Conservation (phyloP, 2,797 vertebrate species). For the Chelon labrosus region DNA sequence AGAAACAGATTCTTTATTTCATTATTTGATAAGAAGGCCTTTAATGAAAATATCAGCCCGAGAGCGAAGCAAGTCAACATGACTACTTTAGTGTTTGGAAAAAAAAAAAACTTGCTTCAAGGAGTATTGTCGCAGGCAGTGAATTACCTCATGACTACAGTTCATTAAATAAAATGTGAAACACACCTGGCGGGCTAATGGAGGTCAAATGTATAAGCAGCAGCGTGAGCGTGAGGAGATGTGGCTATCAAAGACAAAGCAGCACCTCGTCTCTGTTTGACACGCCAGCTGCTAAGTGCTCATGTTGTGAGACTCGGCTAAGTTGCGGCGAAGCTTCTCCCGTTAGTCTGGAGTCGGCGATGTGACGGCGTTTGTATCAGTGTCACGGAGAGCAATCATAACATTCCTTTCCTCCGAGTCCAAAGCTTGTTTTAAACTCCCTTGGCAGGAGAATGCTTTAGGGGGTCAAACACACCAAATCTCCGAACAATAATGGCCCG, state of each 20-base stretch:
- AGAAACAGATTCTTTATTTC: conserved; percentile 85
- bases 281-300: conserved; percentile 60
- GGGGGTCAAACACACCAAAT: conserved; percentile 80
- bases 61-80: conserved; percentile 78
- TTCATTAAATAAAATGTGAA: conserved; percentile 85
- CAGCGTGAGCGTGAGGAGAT: conserved; percentile 54
- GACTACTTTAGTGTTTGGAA: conserved; percentile 62
- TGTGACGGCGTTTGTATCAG: conserved; percentile 69
- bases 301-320: conserved; percentile 32
- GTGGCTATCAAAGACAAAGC: conserved; percentile 75
- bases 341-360: conserved; percentile 30
- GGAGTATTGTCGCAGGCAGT: conserved; percentile 65
- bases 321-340: conserved; percentile 30
- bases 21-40: conserved; percentile 88
- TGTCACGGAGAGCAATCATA: conserved; percentile 76
- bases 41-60: conserved; percentile 88
- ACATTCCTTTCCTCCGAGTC: conserved; percentile 74
- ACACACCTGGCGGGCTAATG: conserved; percentile 81
- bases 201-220: conserved; percentile 72
- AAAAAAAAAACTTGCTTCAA: conserved; percentile 64
- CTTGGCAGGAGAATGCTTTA: conserved; percentile 76
- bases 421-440: conserved; percentile 73
- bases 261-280: conserved; percentile 51
- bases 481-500: conserved; percentile 76
- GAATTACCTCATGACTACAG: conserved; percentile 78